Conservation (phyloP, 2,888 invertebrate genomes). For the Mimas tiliae region DNA sequence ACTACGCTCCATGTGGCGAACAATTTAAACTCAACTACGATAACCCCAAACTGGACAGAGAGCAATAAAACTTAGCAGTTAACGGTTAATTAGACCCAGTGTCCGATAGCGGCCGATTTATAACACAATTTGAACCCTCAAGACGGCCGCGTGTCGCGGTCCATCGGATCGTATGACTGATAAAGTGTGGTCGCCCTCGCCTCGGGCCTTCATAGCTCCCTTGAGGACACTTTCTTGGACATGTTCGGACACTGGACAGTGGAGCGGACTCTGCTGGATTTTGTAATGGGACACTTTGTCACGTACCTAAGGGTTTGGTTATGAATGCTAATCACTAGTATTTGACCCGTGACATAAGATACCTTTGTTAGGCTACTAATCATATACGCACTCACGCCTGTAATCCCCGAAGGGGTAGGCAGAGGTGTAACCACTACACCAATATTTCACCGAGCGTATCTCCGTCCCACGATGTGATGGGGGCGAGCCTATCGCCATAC, state of each 20-base stretch:
- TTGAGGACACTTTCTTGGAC: constrained; percentile 69
- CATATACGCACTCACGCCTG: neutral
- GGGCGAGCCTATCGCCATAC: too few relatives aligned
- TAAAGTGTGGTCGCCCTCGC: constrained; percentile 74
- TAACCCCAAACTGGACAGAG: constrained; percentile 68
- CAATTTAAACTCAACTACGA: constrained; percentile 68
- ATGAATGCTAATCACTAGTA: neutral
- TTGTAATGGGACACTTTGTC: constrained; percentile 34
- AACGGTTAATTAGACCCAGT: constrained; percentile 79
- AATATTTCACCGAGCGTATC: too few relatives aligned
- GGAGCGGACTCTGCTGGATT: constrained; percentile 36
- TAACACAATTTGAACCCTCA: constrained; percentile 51
- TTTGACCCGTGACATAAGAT: neutral
- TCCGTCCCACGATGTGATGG: too few relatives aligned
- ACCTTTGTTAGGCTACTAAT: neutral
- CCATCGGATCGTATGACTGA: constrained; percentile 74
- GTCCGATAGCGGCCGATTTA: constrained; percentile 69
- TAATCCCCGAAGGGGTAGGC: too few relatives aligned
- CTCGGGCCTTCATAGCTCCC: constrained; percentile 65
- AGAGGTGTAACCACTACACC: too few relatives aligned
- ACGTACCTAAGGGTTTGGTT: constrained; percentile 7
- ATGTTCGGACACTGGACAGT: constrained; percentile 45
- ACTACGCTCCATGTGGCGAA: constrained; percentile 62
- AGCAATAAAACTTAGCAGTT: constrained; percentile 74
- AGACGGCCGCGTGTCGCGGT: constrained; percentile 47